phyloP scores from a whole-genome alignment of 2,888 invertebrate genomes.

The Trissolcus brochymenae region DNA sequence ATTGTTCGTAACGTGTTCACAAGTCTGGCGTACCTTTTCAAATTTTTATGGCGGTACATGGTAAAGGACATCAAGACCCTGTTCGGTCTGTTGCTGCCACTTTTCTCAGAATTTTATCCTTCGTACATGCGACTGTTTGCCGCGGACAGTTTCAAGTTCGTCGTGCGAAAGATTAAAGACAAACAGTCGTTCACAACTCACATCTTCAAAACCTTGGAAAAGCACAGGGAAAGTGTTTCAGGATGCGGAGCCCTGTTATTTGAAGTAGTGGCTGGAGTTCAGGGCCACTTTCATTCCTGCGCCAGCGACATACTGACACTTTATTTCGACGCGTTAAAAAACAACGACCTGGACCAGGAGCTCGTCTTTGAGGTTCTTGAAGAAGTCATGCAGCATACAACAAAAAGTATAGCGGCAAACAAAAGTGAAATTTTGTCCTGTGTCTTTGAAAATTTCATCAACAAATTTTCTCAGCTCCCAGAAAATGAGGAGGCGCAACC shows the following conservation, averaged over 20 bases:
- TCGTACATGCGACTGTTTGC: constrained; percentile 94
- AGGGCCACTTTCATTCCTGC: constrained; percentile 90
- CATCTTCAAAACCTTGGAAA: constrained; percentile 82
- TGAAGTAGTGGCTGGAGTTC: constrained; percentile 90
- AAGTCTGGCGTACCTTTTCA: constrained; percentile 92
- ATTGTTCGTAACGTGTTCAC: constrained; percentile 91
- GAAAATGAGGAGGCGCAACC: constrained; percentile 53
- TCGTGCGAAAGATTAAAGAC: constrained; percentile 91
- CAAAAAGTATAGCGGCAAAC: constrained; percentile 80
- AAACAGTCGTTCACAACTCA: constrained; percentile 84
- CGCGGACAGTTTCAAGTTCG: constrained; percentile 96
- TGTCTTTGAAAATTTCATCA: constrained; percentile 75
- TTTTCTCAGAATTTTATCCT: constrained; percentile 87
- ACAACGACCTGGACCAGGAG: constrained; percentile 75
- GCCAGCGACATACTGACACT: constrained; percentile 84
- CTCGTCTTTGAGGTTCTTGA: constrained; percentile 82
- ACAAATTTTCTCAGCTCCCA: constrained; percentile 64
- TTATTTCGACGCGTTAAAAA: constrained; percentile 81
- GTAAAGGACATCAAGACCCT: constrained; percentile 87
- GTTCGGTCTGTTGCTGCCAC: constrained; percentile 84
- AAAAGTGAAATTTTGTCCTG: constrained; percentile 84
- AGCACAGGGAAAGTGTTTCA: constrained; percentile 82
- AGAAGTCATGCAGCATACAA: constrained; percentile 81
- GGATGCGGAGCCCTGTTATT: constrained; percentile 93
- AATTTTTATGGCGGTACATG: constrained; percentile 89